These are phyloP conservation scores for Porites lutea DNA, from an alignment of 64 coral and sea anemone genomes.

Conservation along the genomic window DNA sequence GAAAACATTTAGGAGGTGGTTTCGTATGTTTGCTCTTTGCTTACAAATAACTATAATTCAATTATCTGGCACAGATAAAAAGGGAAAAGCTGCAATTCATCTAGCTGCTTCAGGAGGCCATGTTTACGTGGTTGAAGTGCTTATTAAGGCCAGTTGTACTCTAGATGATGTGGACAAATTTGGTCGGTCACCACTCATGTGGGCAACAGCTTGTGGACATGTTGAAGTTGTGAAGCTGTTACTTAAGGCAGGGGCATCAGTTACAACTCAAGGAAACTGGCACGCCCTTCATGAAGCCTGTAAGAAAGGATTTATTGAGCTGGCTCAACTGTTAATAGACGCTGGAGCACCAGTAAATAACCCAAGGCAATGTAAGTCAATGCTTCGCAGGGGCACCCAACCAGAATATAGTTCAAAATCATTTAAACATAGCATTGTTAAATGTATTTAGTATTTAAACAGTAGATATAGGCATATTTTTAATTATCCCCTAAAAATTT, in stretches of 20 bases:
- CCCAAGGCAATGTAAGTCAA: conserved; percentile 82
- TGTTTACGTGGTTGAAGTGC: conserved; percentile 74
- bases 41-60: too few relatives aligned
- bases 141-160: conserved; percentile 67
- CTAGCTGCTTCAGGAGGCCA: conserved; percentile 77
- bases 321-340: conserved; percentile 80
- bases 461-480: too few relatives aligned
- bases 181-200: conserved; percentile 88
- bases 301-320: conserved; percentile 75
- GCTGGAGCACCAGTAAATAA: conserved; percentile 88
- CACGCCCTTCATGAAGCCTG: conserved; percentile 96
- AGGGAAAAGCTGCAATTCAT: conserved; percentile 84
- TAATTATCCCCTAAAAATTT: too few relatives aligned
- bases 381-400: background rate
- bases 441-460: too few relatives aligned
- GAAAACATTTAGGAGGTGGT: too few relatives aligned
- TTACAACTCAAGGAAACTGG: conserved; percentile 83
- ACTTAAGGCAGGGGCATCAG: conserved; percentile 75
- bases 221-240: conserved; percentile 76
- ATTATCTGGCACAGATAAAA: conserved; percentile 62
- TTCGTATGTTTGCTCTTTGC: too few relatives aligned
- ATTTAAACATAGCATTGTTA: too few relatives aligned
- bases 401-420: too few relatives aligned
- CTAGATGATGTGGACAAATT: conserved; percentile 84
- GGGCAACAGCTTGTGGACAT: conserved; percentile 72